Evolutionary conservation across 2,113 vertebrate species (phyloP).

Genomic region (Passer montanus): DNA sequence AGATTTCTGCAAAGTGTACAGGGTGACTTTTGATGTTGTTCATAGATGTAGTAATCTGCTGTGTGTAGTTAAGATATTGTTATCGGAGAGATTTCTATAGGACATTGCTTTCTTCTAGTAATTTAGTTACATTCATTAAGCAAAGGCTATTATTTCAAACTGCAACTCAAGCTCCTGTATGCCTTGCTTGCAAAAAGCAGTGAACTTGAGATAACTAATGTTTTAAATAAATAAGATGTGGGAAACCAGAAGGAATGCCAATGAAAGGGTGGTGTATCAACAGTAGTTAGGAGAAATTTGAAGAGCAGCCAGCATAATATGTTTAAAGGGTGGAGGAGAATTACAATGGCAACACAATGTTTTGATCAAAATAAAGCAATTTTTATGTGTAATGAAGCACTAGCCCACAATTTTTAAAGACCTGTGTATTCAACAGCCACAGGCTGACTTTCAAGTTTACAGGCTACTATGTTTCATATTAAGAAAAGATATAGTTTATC

Average conservation of each 20-base stretch:
- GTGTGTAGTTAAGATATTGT: not conserved
- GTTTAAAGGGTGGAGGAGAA: conserved; percentile 33
- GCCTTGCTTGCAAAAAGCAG: not conserved
- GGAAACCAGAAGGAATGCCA: not conserved
- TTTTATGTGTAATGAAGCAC: not conserved
- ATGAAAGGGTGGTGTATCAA: not conserved
- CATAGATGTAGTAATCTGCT: not conserved
- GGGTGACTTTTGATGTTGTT: not conserved
- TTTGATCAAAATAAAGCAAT: conserved; percentile 41
- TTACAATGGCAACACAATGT: conserved; percentile 44
- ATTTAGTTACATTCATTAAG: not conserved
- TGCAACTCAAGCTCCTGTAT: not conserved
- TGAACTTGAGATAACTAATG: not conserved
- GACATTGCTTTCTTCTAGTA: not conserved
- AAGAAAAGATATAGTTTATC: conserved; percentile 2
- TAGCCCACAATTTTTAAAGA: not conserved
- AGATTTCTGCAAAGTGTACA: not conserved
- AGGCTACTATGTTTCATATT: not conserved
- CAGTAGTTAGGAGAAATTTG: not conserved
- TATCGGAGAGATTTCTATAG: not conserved
- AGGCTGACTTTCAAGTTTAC: not conserved
- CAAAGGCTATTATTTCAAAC: not conserved
- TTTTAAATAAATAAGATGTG: not conserved
- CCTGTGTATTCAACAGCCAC: not conserved
- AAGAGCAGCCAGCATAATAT: conserved; percentile 28